Base-by-base conservation (phyloP, 2,797 vertebrate genomes). In the Enteromius radiatus region DNA sequence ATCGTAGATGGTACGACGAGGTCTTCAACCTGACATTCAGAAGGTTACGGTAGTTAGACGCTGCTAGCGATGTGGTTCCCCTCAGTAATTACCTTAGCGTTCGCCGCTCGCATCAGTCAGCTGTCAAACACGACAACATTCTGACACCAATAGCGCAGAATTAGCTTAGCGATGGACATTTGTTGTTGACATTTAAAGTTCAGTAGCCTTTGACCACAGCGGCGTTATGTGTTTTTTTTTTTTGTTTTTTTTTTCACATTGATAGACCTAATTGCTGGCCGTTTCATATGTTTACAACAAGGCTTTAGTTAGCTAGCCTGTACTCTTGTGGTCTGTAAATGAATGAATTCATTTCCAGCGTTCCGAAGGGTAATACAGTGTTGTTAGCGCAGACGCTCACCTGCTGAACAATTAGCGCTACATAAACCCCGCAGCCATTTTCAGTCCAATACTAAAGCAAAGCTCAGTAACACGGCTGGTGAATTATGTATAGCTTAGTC, bases 371-470 rank as follows among this genome's bases (percentile, higher is more conserved):
- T 71, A 86, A 84, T 80, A 74, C 64, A 54, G 31, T 70, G 73
- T 78, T 68, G 71, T 86, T 86, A 69, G 77, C 61, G 63, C 74
- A 80, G 73, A 82, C 54, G 75, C 33, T 86, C 78, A 84, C 85
- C 76, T 84, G 69, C 80, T 67, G 76, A 89, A 87, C 87, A 89
- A 88, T 89, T 89, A 89, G 86, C 81, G 45, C 76, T 88, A 84
- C 84, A 86, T 84, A 74, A 90, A 87, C 81, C 71, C 76, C 63
- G 61, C 76, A 75, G 81, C 79, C 56, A 85, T 87, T 75, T 85
- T 54, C 80, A 63, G 49, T 80, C 52, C 79, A 84, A 76, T 81
- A 84, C 76, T 76, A 78, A 68, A 81, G 79, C 82, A 80, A 59
- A 70, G 69, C 80, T 84, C 79, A 73, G 83, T 84, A 84, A 74